Evolutionary conservation across 2,113 vertebrate genomes (phyloP).

Genomic region (Xyliphius kryptos): DNA sequence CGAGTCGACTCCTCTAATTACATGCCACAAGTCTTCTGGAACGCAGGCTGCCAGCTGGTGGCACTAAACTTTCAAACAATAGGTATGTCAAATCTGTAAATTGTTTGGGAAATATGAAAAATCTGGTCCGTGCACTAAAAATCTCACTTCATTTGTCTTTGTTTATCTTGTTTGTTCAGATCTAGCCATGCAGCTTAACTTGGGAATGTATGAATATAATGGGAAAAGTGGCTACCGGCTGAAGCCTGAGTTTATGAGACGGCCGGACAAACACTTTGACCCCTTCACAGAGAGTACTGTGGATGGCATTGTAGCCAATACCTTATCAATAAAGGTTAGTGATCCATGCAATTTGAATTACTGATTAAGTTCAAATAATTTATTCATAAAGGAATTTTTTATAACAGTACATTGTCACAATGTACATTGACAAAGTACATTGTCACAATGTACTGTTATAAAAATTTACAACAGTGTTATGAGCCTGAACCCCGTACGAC

Average conservation of each 20-base stretch:
- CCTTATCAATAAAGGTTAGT: slow-evolving; percentile 79
- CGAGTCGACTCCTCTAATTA: slow-evolving; percentile 87
- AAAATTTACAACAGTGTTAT: no score
- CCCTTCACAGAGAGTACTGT: slow-evolving; percentile 82
- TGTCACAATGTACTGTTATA: no score
- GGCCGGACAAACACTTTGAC: slow-evolving; percentile 84
- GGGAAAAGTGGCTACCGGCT: slow-evolving; percentile 82
- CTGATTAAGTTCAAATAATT: no score
- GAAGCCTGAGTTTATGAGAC: slow-evolving; percentile 86
- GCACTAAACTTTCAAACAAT: slow-evolving; percentile 86
- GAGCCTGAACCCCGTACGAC: no score
- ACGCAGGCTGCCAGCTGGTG: slow-evolving; percentile 83
- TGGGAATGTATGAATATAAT: slow-evolving; percentile 86
- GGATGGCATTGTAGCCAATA: slow-evolving; percentile 86
- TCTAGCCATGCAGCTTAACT: slow-evolving; percentile 85
- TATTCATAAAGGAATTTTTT: no score
- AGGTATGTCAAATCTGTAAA: no score
- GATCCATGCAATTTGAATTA: background rate
- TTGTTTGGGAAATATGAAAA: no score
- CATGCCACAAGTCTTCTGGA: slow-evolving; percentile 89
- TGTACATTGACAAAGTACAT: no score
- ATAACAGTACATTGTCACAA: no score
- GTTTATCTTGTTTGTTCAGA: slow-evolving; percentile 53
- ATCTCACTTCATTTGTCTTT: background rate
- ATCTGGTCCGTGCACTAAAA: no score